Evolutionary conservation across 2,888 invertebrate genomes (phyloP).

Genomic region (Nipponacmea schrenckii): DNA sequence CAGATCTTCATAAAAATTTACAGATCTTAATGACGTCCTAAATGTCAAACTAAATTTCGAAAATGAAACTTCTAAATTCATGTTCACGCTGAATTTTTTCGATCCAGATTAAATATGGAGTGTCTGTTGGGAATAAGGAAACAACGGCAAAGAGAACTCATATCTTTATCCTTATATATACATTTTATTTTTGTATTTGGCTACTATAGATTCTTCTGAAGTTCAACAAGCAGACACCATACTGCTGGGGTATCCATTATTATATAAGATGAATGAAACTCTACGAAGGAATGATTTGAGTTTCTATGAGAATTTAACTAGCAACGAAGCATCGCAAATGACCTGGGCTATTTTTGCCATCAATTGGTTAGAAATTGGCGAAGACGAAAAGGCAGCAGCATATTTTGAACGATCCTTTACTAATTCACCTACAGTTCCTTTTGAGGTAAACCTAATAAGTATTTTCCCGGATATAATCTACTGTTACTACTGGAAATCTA

Average conservation of each 20-base stretch:
- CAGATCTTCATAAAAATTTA: no score
- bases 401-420: constrained; percentile 54
- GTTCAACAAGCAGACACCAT: constrained; percentile 66
- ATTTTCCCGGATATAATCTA: no score
- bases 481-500: no score
- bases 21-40: no score
- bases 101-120: no score
- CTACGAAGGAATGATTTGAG: constrained; percentile 58
- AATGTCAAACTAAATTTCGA: no score
- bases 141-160: no score
- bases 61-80: no score
- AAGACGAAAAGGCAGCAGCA: constrained; percentile 47
- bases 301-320: constrained; percentile 54
- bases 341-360: constrained; percentile 68
- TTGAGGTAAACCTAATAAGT: constrained; percentile 49
- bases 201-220: constrained; percentile 17
- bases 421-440: constrained; percentile 55
- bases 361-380: constrained; percentile 61
- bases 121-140: no score
- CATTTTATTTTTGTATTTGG: background rate
- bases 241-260: constrained; percentile 63
- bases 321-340: constrained; percentile 64
- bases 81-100: no score
- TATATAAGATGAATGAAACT: constrained; percentile 43
- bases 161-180: background rate